Percentiles rank a stretch among this genome's conserved stretches.
phyloP scores from a whole-genome alignment of 2,888 invertebrate genomes.

The Liopterus haemorrhoidalis region DNA sequence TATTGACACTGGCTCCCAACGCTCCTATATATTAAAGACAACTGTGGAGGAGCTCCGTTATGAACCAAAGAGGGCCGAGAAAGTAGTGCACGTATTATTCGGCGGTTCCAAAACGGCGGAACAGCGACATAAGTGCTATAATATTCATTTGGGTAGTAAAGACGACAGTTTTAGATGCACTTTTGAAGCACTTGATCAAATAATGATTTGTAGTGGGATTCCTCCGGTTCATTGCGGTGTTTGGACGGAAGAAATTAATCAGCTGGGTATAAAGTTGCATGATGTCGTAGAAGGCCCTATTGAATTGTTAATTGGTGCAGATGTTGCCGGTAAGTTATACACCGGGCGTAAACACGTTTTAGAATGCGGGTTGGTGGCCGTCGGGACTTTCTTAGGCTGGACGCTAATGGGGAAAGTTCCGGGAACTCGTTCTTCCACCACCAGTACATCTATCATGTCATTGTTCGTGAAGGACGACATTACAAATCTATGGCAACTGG shows the following conservation, averaged over 20 bases:
- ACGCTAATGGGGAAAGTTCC: constrained; percentile 21
- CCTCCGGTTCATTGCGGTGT: not conserved
- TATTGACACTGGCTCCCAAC: not conserved
- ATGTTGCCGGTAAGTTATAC: constrained; percentile 17
- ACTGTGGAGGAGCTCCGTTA: not conserved
- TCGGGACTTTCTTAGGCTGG: constrained; percentile 27
- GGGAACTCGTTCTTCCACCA: too few relatives aligned
- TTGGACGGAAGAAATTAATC: constrained; percentile 1
- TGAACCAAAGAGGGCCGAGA: not conserved
- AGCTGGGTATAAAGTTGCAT: not conserved
- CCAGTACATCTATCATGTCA: constrained; percentile 5
- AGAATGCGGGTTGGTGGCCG: constrained; percentile 19
- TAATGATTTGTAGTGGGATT: not conserved
- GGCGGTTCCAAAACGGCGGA: constrained; percentile 21
- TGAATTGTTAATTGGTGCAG: constrained; percentile 19
- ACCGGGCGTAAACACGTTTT: constrained; percentile 18
- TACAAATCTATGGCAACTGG: constrained; percentile 36
- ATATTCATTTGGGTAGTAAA: too few relatives aligned
- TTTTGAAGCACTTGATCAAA: constrained; percentile 3
- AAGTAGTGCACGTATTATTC: not conserved
- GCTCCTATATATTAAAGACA: not conserved
- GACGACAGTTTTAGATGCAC: not conserved
- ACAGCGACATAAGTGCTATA: constrained; percentile 10
- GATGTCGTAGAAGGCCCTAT: constrained; percentile 9
- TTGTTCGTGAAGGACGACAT: constrained; percentile 25